Base-by-base conservation (phyloP, 2,113 vertebrate genomes). In the Tachuris rubrigastra region DNA sequence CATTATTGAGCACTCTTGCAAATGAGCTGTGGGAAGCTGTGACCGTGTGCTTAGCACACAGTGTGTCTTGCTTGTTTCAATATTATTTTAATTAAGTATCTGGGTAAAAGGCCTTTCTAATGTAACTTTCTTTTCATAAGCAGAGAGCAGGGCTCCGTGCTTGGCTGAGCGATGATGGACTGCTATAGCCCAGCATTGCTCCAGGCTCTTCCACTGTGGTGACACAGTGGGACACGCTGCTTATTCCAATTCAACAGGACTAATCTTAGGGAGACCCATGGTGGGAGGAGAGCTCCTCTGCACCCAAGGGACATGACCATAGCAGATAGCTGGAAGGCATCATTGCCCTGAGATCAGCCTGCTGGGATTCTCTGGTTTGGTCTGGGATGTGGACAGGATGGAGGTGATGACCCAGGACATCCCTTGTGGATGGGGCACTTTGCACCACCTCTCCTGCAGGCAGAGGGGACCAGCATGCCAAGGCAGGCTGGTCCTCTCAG, bases 31-130 rank as follows among this genome's bases (percentile, higher is more conserved):
- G 96, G 95, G 95, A 95, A 95, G 94, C 93, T 91, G 91, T n/a
- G 80, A 75, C 82, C 72, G 3, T 89, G 90, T 7, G 39, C 87
- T 92, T 67, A 88, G 95, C 68, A 90, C 91, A 92, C 87, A 77
- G 65, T 93, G 94, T 89, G 85, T 90, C 91, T 90, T 95, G 66
- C 91, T 94, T 97, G 88, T 96, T 97, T 91, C 90, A 94, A 94
- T 92, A 96, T 95, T 95, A 93, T 90, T 97, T 97, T 97, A 97
- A 97, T 97, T 97, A 97, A 97, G 90, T 96, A 93, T 94, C 95
- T 91, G 74, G 66, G 94, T 94, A 93, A 95, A 96, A 97, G 84
- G 60, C 89, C 86, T 96, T 92, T 94, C 78, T 88, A 96, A 94
- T 94, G 95, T 80, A 94, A 93, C 91, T 90, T 97, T 93, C 91